Evolutionary conservation across 2,888 invertebrate species (phyloP).

Genomic region (Digitonthophagus gazella): DNA sequence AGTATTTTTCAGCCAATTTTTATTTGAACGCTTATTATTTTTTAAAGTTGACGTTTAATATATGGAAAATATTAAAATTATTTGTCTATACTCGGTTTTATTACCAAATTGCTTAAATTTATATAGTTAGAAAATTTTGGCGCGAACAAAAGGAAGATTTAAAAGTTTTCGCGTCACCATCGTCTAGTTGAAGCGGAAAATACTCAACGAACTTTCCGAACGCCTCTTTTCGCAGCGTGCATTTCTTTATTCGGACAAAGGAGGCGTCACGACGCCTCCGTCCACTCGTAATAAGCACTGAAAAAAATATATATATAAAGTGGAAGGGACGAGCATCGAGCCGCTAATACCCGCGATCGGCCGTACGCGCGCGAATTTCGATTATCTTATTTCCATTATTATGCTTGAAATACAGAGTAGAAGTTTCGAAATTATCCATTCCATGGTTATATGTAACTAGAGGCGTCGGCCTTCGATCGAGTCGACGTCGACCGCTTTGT

Average conservation of each 20-base stretch:
- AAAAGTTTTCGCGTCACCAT: not conserved
- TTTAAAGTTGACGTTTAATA: no score
- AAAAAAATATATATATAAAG: not conserved
- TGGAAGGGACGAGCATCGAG: not conserved
- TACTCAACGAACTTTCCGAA: not conserved
- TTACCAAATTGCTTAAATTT: no score
- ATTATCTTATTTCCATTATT: constrained; percentile 55
- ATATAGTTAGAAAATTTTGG: not conserved
- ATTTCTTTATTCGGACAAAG: not conserved
- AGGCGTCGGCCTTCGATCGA: constrained; percentile 41
- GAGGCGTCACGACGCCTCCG: not conserved
- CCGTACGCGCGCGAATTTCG: constrained; percentile 49
- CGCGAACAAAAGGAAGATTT: not conserved
- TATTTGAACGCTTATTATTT: no score
- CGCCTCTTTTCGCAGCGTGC: not conserved
- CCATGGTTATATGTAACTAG: constrained; percentile 55
- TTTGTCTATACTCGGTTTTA: no score
- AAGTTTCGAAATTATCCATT: constrained; percentile 56
- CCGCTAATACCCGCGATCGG: constrained; percentile 5
- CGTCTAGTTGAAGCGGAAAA: not conserved
- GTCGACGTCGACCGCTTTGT: constrained; percentile 45
- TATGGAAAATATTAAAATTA: no score
- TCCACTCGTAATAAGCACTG: not conserved
- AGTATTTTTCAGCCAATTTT: no score
- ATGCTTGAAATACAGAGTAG: constrained; percentile 54